Evolutionary conservation across 2,888 invertebrate genomes (phyloP), one percentile per base, ranked within the genome.

Genomic region (Nebria brevicollis): DNA sequence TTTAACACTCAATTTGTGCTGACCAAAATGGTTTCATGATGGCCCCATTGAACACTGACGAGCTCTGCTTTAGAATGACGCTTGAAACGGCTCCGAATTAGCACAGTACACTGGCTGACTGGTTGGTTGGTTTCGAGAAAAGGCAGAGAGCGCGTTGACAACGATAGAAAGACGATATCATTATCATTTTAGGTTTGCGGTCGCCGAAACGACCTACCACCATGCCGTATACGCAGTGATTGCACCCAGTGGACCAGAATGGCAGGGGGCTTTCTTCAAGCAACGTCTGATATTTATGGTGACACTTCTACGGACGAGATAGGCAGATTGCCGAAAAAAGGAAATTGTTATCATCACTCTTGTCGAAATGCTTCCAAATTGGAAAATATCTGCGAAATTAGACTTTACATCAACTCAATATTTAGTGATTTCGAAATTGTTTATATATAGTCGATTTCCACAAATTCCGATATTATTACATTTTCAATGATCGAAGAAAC

Each of bases 271-370:
- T 54, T 54, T 54, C 54, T 54, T 54, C 54, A 54, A 54, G 54
- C 54, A 54, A 8, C 13, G 54, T 13, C 54, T 3, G 54, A 54
- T 54, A 54, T 54, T 54, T 54, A 54, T 54, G 54, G 54, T 54
- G 54, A 54, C 54, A 54, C 11, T 54, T 54, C 54, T 7, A 54
- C 8, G 54, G 54, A 54, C 54, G 54, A 54, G 54, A 54, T 54
- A 54, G 54, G 54, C 54, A 54, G 54, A 54, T 54, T 54, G 54
- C 54, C 54, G 54, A 54, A 54, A 54, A 54, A 54, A 54, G 54
- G 7, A 13, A 54, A 54, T 54, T 54, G 54, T 54, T 54, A 54
- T 54, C 54, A 54, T 54, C 54, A 54, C 54, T 54, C 54, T 11
- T 6, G 54, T 13, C 0, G 54, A 54, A 54, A 54, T 54, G 54